Conservation (phyloP, 2,888 invertebrate species). For the Penaeus monodon region DNA sequence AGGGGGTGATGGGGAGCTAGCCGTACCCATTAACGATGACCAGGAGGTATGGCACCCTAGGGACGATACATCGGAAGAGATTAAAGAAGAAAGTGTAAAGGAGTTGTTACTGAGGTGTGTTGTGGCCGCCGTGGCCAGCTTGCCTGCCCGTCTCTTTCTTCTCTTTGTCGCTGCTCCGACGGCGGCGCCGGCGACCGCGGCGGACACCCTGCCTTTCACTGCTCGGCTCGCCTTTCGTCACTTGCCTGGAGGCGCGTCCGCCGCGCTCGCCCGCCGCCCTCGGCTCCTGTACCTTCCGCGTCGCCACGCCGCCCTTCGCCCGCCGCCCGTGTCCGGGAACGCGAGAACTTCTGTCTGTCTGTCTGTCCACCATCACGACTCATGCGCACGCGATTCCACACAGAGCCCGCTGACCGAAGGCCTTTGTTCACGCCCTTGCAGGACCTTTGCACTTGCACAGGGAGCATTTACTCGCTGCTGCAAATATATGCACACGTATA, state of each 20-base stretch:
- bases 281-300: too few species aligned
- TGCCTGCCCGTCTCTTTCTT: slow-evolving; percentile 16
- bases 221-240: not conserved
- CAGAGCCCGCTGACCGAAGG: too few species aligned
- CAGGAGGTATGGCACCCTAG: slow-evolving; percentile 59
- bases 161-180: not conserved
- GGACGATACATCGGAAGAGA: slow-evolving; percentile 63
- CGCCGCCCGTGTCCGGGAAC: too few species aligned
- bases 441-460: too few species aligned
- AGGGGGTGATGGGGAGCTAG: slow-evolving; percentile 61
- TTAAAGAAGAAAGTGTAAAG: slow-evolving; percentile 65
- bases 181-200: not conserved
- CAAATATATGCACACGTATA: too few species aligned
- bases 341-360: too few species aligned
- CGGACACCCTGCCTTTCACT: not conserved
- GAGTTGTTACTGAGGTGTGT: slow-evolving; percentile 64
- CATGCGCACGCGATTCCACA: too few species aligned
- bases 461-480: too few species aligned
- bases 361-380: too few species aligned
- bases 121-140: slow-evolving; percentile 32
- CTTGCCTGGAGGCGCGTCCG: not conserved
- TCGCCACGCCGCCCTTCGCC: too few species aligned
- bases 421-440: too few species aligned
- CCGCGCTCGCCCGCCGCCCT: not conserved
- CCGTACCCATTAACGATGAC: slow-evolving; percentile 54